Conservation (phyloP, 1,140 invertebrate species). For the Bombus difficillimus region DNA sequence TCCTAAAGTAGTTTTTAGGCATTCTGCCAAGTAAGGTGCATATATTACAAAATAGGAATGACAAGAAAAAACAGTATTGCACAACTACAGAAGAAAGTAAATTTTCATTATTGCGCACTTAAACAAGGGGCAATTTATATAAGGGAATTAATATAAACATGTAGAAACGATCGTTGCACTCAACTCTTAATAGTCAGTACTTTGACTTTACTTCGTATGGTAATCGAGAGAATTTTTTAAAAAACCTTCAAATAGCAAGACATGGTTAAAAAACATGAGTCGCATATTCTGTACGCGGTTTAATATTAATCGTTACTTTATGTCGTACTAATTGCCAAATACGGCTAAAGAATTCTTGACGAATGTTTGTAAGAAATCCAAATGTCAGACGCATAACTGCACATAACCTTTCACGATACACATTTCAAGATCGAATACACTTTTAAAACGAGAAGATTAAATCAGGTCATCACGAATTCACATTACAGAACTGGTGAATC, state of each 20-base stretch:
- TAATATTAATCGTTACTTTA: conserved; percentile 21
- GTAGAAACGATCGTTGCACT: conserved; percentile 37
- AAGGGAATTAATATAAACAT: background rate
- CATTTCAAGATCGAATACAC: conserved; percentile 29
- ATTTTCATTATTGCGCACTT: conserved; percentile 11
- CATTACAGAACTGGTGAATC: conserved; percentile 5
- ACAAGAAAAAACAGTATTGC: conserved; percentile 32
- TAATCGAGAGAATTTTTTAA: conserved; percentile 39
- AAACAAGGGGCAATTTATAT: background rate
- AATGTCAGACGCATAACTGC: conserved; percentile 61
- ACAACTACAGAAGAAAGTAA: conserved; percentile 9
- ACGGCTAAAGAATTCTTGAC: conserved; percentile 8
- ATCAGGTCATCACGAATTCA: conserved; percentile 44
- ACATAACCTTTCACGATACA: conserved; percentile 57
- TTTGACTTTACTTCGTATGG: background rate
- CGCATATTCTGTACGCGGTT: conserved; percentile 17
- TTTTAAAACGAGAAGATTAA: conserved; percentile 41
- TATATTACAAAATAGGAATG: conserved; percentile 25
- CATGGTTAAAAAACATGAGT: conserved; percentile 28
- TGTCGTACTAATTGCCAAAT: conserved; percentile 30
- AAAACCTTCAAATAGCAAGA: background rate
- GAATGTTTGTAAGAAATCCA: conserved; percentile 17
- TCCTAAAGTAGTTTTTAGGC: background rate
- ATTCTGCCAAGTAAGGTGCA: conserved; percentile 15
- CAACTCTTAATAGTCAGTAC: conserved; percentile 36